phyloP scores from a whole-genome alignment of 2,797 vertebrate genomes.

The Thamnophis elegans region DNA sequence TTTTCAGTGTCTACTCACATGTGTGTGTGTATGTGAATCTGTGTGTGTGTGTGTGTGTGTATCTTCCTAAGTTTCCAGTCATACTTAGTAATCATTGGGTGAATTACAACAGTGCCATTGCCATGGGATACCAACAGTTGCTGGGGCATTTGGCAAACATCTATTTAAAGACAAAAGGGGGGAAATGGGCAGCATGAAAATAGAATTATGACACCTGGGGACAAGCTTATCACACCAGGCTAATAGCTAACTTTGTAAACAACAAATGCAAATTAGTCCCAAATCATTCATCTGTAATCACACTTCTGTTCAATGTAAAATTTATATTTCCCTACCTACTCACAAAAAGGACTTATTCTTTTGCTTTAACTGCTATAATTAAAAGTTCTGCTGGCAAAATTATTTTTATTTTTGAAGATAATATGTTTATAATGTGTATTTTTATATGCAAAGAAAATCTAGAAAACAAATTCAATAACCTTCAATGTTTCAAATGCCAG shows the following conservation, averaged over 20 bases:
- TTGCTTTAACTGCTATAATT: conserved; percentile 49
- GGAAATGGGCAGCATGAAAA: conserved; percentile 22
- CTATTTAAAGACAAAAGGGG: conserved; percentile 11
- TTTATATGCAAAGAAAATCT: conserved; percentile 44
- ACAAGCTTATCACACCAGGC: not conserved
- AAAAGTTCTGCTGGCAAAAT: conserved; percentile 49
- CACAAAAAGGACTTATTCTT: conserved; percentile 52
- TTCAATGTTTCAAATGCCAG: not conserved
- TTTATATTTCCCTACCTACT: conserved; percentile 63
- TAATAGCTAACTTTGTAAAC: conserved; percentile 57
- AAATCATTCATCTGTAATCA: conserved; percentile 65
- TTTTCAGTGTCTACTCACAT: not conserved
- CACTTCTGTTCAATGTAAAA: conserved; percentile 58
- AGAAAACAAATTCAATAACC: conserved; percentile 52
- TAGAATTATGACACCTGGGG: conserved; percentile 52
- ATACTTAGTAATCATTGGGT: not conserved
- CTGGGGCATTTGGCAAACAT: conserved; percentile 10
- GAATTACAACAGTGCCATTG: conserved; percentile 15
- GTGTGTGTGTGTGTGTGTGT: not conserved
- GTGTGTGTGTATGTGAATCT: not conserved
- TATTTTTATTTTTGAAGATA: conserved; percentile 45
- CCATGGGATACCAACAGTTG: conserved; percentile 1
- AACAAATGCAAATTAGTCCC: conserved; percentile 57
- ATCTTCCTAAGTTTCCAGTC: not conserved
- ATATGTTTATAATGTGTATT: conserved; percentile 30